Percentiles rank a stretch among this genome's conserved stretches.
phyloP scores from a whole-genome alignment of 2,888 invertebrate species.

The Ceratothoa steindachneri region DNA sequence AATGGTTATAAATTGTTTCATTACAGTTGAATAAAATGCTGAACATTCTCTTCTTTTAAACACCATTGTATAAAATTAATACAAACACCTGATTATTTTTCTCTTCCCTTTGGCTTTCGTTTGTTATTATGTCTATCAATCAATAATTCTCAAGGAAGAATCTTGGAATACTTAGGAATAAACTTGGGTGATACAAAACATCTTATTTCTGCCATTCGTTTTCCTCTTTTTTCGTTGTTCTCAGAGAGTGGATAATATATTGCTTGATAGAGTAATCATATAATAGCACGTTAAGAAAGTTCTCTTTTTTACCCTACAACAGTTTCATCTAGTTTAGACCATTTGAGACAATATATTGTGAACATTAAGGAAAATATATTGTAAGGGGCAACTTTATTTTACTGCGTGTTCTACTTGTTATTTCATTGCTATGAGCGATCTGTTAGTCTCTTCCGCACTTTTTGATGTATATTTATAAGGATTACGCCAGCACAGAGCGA shows the following conservation, averaged over 20 bases:
- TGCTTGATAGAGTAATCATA: background rate
- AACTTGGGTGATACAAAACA: no score
- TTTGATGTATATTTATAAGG: slow-evolving; percentile 8
- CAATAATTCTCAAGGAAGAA: no score
- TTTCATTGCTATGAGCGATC: background rate
- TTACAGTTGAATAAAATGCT: no score
- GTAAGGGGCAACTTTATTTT: background rate
- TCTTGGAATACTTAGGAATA: no score
- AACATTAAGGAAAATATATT: slow-evolving; percentile 13
- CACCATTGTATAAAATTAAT: no score
- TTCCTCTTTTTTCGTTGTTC: no score
- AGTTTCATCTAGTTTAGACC: background rate
- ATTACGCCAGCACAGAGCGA: background rate
- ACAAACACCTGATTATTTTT: no score
- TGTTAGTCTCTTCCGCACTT: background rate
- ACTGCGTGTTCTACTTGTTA: background rate
- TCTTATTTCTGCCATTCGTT: no score
- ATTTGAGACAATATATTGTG: slow-evolving; percentile 2
- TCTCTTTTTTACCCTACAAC: background rate
- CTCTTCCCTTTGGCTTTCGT: no score
- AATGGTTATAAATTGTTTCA: no score
- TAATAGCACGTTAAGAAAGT: background rate
- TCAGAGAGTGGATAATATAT: background rate
- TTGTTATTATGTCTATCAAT: no score
- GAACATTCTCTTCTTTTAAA: no score